Conservation (phyloP, 2,888 invertebrate species). For the Malthinus flaveolus region DNA sequence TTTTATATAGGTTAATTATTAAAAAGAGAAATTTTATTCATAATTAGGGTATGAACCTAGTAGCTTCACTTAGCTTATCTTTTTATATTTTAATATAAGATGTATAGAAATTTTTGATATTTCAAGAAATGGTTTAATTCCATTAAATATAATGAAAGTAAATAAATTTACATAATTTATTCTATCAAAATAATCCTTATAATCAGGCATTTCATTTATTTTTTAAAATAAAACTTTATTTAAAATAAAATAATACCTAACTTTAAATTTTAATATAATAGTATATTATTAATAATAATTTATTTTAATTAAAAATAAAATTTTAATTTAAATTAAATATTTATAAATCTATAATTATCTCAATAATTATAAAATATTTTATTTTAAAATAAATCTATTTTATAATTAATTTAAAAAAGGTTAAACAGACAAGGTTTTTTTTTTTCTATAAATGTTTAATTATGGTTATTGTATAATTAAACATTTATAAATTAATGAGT, state of each 20-base stretch:
- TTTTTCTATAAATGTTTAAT: not conserved
- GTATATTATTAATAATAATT: no score
- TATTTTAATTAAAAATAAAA: no score
- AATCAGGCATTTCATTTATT: slow-evolving; percentile 55
- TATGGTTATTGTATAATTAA: not conserved
- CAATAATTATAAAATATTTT: no score
- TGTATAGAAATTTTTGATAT: slow-evolving; percentile 65
- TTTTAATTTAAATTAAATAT: no score
- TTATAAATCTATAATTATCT: no score
- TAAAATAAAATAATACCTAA: slow-evolving; percentile 27
- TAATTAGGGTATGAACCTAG: slow-evolving; percentile 56
- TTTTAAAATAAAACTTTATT: slow-evolving; percentile 13
- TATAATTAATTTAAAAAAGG: no score
- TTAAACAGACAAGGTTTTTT: no score
- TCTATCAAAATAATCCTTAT: slow-evolving; percentile 68
- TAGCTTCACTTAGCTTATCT: slow-evolving; percentile 61
- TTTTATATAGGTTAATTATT: slow-evolving; percentile 57
- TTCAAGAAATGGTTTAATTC: slow-evolving; percentile 65
- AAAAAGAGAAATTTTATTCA: slow-evolving; percentile 59
- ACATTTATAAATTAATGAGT: no score
- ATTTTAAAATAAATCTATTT: no score
- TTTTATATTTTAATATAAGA: slow-evolving; percentile 66
- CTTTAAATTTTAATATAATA: not conserved
- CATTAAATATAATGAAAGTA: slow-evolving; percentile 60
- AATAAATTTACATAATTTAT: slow-evolving; percentile 56